These are phyloP conservation scores for Enhydra lutris DNA, from an alignment of 2,113 vertebrate species.

Conservation along the genomic window DNA sequence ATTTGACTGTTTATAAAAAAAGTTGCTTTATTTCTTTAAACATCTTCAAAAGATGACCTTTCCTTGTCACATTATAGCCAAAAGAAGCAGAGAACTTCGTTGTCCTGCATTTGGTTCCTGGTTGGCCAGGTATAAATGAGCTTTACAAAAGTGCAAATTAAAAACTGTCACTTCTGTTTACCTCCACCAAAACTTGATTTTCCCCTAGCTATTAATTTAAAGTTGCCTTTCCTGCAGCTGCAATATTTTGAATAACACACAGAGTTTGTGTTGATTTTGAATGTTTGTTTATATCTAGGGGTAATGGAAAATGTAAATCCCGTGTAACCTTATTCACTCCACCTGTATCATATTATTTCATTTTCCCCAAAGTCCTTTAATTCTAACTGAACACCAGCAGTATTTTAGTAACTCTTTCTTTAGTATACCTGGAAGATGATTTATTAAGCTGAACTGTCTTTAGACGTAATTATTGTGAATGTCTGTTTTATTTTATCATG, in stretches of 20 bases:
- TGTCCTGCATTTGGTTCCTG: constrained; percentile 78
- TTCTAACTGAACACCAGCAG: constrained; percentile 89
- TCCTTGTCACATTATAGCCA: constrained; percentile 78
- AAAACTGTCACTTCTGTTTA: constrained; percentile 83
- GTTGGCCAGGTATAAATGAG: constrained; percentile 78
- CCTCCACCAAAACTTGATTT: constrained; percentile 83
- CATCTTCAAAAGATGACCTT: constrained; percentile 79
- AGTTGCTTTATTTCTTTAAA: constrained; percentile 79
- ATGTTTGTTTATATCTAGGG: constrained; percentile 87
- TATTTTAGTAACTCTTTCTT: constrained; percentile 81
- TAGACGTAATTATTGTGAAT: constrained; percentile 84
- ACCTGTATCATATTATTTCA: constrained; percentile 80
- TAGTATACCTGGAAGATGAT: constrained; percentile 78
- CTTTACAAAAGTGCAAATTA: constrained; percentile 84
- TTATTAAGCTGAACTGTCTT: constrained; percentile 80
- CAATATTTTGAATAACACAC: constrained; percentile 87
- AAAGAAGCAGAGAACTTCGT: constrained; percentile 83
- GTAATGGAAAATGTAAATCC: constrained; percentile 85
- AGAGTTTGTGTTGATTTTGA: constrained; percentile 85
- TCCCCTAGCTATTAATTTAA: constrained; percentile 87
- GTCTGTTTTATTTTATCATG: constrained; percentile 83
- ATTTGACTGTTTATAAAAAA: constrained; percentile 80
- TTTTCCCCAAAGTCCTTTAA: constrained; percentile 81
- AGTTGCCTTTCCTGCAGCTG: constrained; percentile 87
- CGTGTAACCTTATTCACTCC: constrained; percentile 82